These are phyloP conservation scores for Cinclus cinclus DNA, from an alignment of 2,113 vertebrate genomes.

Conservation along the genomic window DNA sequence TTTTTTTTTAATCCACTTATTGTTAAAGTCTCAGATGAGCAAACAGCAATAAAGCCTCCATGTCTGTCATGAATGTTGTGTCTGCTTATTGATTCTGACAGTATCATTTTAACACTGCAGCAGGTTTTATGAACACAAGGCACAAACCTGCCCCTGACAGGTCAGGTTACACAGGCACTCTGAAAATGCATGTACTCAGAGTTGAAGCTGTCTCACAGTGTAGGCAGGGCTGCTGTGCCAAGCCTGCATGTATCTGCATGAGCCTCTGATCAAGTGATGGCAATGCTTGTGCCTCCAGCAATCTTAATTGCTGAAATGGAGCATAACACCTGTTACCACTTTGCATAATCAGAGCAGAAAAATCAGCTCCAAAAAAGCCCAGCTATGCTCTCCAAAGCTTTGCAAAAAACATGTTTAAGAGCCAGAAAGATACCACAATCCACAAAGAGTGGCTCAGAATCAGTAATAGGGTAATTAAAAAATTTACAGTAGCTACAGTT, in stretches of 20 bases:
- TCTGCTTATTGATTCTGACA: background rate
- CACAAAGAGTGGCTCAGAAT: background rate
- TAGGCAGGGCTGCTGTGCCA: background rate
- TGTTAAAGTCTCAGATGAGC: background rate
- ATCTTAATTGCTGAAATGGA: background rate
- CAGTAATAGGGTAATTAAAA: background rate
- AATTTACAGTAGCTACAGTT: background rate
- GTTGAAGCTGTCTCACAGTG: background rate
- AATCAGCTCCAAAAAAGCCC: background rate
- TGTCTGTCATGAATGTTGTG: background rate
- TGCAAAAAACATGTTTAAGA: background rate
- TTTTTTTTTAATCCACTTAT: background rate
- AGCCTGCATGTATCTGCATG: background rate
- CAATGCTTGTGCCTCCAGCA: background rate
- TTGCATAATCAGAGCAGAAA: background rate
- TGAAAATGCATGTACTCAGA: background rate
- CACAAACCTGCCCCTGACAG: background rate
- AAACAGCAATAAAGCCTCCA: background rate
- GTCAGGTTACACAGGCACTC: background rate
- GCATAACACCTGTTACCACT: background rate
- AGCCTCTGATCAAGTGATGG: background rate
- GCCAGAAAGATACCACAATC: background rate
- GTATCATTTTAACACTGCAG: background rate
- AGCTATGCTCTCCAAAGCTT: background rate
- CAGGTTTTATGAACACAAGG: background rate